A percentile compares a stretch with the other conserved stretches of the same genome.
These are phyloP conservation scores for Conus canariensis DNA, from an alignment of 2,888 invertebrate genomes.

Conservation along the genomic window DNA sequence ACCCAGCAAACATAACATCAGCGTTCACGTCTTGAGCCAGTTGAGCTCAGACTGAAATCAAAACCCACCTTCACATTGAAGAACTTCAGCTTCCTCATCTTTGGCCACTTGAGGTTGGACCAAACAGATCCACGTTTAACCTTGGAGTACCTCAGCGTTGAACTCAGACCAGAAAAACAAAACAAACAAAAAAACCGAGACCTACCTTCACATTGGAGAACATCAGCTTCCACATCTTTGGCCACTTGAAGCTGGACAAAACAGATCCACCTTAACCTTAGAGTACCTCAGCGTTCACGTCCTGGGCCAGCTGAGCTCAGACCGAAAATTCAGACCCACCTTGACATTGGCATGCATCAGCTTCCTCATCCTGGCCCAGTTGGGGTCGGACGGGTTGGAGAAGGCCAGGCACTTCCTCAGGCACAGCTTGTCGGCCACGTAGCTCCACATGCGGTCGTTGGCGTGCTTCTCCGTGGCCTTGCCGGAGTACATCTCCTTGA, in stretches of 20 bases:
- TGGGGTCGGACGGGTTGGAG: conserved; percentile 4
- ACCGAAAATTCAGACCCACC: background rate
- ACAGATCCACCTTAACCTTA: too few species aligned
- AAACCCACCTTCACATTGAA: too few species aligned
- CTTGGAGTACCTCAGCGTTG: too few species aligned
- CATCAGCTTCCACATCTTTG: conserved; percentile 19
- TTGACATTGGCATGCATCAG: background rate
- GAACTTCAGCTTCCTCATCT: too few species aligned
- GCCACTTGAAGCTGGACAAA: background rate
- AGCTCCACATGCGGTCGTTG: conserved; percentile 18
- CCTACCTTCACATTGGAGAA: background rate
- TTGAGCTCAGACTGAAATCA: too few species aligned
- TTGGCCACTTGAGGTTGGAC: too few species aligned
- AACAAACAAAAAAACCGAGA: background rate
- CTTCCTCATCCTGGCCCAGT: conserved; percentile 18
- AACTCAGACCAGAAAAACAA: too few species aligned
- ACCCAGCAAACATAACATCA: too few species aligned
- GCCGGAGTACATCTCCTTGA: background rate
- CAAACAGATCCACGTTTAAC: background rate
- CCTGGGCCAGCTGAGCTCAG: too few species aligned
- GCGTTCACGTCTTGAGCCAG: too few species aligned
- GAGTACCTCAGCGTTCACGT: too few species aligned
- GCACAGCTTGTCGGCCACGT: conserved; percentile 7
- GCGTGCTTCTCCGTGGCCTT: background rate
- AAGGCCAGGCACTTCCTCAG: background rate